A percentile compares a stretch with the other conserved stretches of the same genome.
These are phyloP conservation scores for Acrobasis repandana DNA, from an alignment of 2,888 invertebrate genomes.

Conservation along the genomic window DNA sequence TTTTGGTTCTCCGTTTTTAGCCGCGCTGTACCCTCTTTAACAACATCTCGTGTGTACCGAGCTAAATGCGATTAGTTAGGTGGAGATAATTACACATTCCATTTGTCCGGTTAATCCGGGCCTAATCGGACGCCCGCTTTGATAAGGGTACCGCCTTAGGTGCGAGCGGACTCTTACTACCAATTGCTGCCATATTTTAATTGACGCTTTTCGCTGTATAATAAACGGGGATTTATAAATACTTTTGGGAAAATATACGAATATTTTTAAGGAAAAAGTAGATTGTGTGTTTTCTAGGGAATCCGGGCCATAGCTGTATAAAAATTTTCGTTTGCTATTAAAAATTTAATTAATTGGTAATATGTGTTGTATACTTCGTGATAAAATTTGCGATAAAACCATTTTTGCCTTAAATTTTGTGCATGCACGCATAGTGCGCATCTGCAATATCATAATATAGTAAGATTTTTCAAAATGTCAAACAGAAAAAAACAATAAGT, in stretches of 20 bases:
- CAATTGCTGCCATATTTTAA: constrained; percentile 29
- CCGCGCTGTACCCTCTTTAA: neutral
- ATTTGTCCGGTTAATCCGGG: constrained; percentile 74
- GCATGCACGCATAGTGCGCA: too few relatives aligned
- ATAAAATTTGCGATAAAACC: too few relatives aligned
- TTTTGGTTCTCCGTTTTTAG: too few relatives aligned
- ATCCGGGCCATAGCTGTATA: too few relatives aligned
- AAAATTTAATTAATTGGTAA: too few relatives aligned
- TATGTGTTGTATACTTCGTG: too few relatives aligned
- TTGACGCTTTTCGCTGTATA: constrained; percentile 16
- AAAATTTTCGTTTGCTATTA: too few relatives aligned
- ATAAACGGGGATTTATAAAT: neutral
- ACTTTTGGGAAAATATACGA: neutral
- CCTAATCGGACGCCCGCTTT: constrained; percentile 64
- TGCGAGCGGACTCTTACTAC: constrained; percentile 31
- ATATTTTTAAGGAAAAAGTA: neutral
- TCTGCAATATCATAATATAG: too few relatives aligned
- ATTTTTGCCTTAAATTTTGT: too few relatives aligned
- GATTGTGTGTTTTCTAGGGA: too few relatives aligned
- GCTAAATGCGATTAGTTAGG: constrained; percentile 60
- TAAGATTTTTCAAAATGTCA: too few relatives aligned
- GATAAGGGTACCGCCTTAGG: constrained; percentile 67
- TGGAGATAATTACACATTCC: constrained; percentile 79
- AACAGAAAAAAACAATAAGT: too few relatives aligned
- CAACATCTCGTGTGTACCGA: constrained; percentile 34